phyloP scores from a whole-genome alignment of 2,797 vertebrate genomes.

The Cyprinella venusta region DNA sequence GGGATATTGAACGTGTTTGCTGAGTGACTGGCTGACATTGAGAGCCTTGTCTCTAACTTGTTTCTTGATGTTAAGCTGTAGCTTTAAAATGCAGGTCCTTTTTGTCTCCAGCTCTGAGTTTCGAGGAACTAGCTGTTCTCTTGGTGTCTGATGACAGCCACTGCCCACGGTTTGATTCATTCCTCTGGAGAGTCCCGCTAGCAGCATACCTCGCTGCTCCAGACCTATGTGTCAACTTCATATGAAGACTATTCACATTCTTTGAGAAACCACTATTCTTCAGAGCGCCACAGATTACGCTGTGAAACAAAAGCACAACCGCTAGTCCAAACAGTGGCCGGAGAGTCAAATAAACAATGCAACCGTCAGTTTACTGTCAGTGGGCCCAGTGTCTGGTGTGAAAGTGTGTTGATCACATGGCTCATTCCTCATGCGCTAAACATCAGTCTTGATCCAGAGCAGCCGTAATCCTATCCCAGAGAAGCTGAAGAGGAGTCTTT shows the following conservation, averaged over 20 bases:
- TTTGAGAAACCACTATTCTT: background rate
- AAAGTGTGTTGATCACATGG: conserved; percentile 53
- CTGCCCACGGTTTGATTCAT: conserved; percentile 61
- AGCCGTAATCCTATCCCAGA: conserved; percentile 69
- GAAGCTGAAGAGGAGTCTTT: conserved; percentile 65
- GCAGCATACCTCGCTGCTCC: conserved; percentile 45
- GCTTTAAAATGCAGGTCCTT: conserved; percentile 3
- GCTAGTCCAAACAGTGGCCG: background rate
- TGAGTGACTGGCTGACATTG: background rate
- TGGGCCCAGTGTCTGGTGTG: conserved; percentile 34
- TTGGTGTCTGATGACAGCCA: conserved; percentile 65
- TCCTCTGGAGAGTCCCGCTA: conserved; percentile 58
- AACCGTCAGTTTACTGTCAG: conserved; percentile 8
- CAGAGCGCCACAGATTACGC: conserved; percentile 3
- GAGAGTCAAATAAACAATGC: conserved; percentile 28
- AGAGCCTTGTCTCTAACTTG: background rate
- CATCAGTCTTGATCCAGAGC: conserved; percentile 48
- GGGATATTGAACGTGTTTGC: background rate
- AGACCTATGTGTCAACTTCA: too few relatives aligned
- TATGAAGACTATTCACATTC: background rate
- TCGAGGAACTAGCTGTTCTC: conserved; percentile 19
- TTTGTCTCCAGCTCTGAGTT: background rate
- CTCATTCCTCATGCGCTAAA: conserved; percentile 38
- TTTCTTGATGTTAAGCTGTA: background rate
- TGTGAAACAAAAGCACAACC: conserved; percentile 10